phyloP scores from a whole-genome alignment of 2,888 invertebrate species.

The Eupithecia centaureata region DNA sequence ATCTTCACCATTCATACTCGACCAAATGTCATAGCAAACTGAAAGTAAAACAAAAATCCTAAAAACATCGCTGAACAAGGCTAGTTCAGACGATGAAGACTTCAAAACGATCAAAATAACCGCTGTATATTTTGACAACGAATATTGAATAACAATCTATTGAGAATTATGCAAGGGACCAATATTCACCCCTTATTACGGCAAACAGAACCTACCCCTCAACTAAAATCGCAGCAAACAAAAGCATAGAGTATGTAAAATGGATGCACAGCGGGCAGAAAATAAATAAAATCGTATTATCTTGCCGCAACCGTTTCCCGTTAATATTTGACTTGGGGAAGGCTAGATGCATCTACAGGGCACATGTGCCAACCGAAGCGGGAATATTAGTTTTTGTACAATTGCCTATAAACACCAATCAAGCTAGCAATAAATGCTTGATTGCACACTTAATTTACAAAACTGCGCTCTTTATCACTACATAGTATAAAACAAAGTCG shows the following conservation, averaged over 20 bases:
- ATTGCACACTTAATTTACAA: too few relatives aligned
- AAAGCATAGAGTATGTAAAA: not conserved
- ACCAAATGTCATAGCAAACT: too few relatives aligned
- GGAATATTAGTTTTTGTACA: not conserved
- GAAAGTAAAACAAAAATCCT: too few relatives aligned
- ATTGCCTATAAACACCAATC: not conserved
- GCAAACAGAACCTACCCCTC: not conserved
- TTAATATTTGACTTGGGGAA: constrained; percentile 33
- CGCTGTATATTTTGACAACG: too few relatives aligned
- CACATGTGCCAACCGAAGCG: not conserved
- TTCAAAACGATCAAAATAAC: too few relatives aligned
- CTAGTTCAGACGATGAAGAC: too few relatives aligned
- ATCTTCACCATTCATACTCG: too few relatives aligned
- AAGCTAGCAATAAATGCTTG: too few relatives aligned
- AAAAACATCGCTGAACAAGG: too few relatives aligned
- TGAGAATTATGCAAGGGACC: not conserved
- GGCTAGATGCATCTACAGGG: not conserved
- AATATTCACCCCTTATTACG: not conserved
- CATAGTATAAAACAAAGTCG: too few relatives aligned
- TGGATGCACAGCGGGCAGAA: constrained; percentile 12
- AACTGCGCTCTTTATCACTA: too few relatives aligned
- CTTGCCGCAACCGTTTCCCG: constrained; percentile 24
- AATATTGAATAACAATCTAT: too few relatives aligned
- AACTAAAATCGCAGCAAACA: not conserved
- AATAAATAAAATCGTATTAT: constrained; percentile 31